These are phyloP conservation scores for Calosoma granatense DNA, from an alignment of 1,140 invertebrate genomes.

Conservation along the genomic window DNA sequence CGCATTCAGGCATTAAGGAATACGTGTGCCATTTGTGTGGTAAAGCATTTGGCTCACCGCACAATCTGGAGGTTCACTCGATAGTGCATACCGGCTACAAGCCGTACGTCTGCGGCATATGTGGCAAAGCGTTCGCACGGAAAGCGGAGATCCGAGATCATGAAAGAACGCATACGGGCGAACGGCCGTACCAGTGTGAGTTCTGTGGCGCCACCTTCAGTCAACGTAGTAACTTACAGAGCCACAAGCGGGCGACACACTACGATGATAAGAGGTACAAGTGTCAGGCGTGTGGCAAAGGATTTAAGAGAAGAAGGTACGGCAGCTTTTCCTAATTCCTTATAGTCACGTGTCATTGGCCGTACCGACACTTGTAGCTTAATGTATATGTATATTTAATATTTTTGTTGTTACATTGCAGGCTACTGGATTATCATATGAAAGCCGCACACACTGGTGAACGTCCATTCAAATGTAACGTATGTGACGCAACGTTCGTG, in stretches of 20 bases:
- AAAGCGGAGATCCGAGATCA: conserved; percentile 68
- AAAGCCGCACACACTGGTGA: conserved; percentile 72
- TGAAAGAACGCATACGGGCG: conserved; percentile 67
- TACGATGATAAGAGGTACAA: conserved; percentile 63
- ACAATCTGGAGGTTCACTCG: conserved; percentile 65
- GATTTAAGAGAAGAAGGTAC: conserved; percentile 57
- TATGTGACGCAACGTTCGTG: conserved; percentile 67
- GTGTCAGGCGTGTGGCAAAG: conserved; percentile 57
- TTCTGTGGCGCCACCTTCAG: conserved; percentile 66
- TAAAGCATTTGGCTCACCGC: conserved; percentile 58
- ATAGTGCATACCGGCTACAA: conserved; percentile 53
- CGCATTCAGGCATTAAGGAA: conserved; percentile 57
- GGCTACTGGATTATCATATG: conserved; percentile 69
- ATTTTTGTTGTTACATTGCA: conserved; percentile 17
- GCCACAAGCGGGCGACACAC: conserved; percentile 68
- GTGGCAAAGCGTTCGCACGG: conserved; percentile 63
- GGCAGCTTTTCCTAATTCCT: background rate
- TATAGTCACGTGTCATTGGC: background rate
- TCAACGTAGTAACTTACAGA: conserved; percentile 68
- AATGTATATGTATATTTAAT: background rate
- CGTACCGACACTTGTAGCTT: background rate
- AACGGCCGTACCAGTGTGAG: conserved; percentile 74
- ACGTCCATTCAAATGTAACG: conserved; percentile 60
- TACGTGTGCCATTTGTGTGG: conserved; percentile 62
- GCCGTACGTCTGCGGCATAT: conserved; percentile 57